A percentile compares a stretch with the other conserved stretches of the same genome.
phyloP scores from a whole-genome alignment of 1,140 invertebrate species.

The Lepidurus arcticus region DNA sequence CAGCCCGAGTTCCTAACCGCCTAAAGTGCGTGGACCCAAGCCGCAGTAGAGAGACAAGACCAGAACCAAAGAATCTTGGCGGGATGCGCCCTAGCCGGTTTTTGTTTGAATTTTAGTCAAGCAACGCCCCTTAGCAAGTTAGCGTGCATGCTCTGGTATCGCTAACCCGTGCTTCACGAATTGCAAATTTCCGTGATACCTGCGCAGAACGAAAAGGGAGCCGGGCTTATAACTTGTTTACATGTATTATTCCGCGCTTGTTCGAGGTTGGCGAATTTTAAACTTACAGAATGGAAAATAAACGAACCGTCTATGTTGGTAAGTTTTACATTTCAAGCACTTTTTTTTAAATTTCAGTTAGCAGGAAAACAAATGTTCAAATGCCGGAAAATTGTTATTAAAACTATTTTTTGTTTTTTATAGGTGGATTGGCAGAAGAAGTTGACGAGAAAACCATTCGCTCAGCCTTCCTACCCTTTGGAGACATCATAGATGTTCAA shows the following conservation, averaged over 20 bases:
- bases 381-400: background rate
- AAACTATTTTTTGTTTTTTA: background rate
- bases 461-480: slow-evolving; percentile 96
- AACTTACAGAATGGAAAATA: background rate
- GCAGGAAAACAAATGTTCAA: background rate
- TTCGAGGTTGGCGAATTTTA: no score
- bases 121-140: background rate
- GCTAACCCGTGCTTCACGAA: background rate
- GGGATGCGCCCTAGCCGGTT: background rate
- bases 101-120: slow-evolving; percentile 23
- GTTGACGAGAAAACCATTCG: slow-evolving; percentile 93
- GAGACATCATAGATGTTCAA: slow-evolving; percentile 93
- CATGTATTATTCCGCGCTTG: background rate
- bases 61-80: background rate
- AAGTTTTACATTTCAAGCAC: background rate
- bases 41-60: background rate
- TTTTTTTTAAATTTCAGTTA: background rate
- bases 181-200: background rate
- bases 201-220: background rate
- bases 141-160: background rate
- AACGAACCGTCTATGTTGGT: slow-evolving; percentile 13
- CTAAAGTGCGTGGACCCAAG: background rate
- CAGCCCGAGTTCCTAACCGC: background rate
- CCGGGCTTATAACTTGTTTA: background rate
- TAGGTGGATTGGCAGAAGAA: slow-evolving; percentile 93